Base-by-base conservation (phyloP, 2,888 invertebrate genomes). In the Octonoba sinensis region DNA sequence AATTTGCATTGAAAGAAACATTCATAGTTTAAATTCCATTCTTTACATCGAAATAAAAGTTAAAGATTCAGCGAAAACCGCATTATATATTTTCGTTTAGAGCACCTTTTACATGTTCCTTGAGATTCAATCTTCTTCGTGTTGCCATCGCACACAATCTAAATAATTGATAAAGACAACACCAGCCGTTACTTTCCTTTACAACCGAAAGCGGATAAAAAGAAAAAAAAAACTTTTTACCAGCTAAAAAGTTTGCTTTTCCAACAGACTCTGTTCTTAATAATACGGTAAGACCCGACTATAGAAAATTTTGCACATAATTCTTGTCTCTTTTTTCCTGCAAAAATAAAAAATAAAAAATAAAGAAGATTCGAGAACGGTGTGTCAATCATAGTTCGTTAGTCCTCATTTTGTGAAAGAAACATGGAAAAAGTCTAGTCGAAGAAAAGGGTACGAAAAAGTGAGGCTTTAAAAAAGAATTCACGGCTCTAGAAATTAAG, bases 141-240 rank as follows among this genome's bases (percentile, higher is more conserved):
- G 20, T 44, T 51, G 57, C 47, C 57, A 22, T 22, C 44, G 56
- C 44, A 73, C 73, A 57, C 67, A 81, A 81, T 81, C 73, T 81
- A 74, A 81, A 81, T 81, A 81, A 81, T 81, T 81, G 79, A 74
- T 81, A 81, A 81, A 81, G 62, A 81, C 79, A 81, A 81, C 79
- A 81, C 56, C 36, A 46, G 47, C 60, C 54, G 56, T 64, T 65
- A 70, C 75, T 60, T 73, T 54, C 71, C 49, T 22, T 57, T 56
- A 57, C 36, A 36, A 69, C 46, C 57, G 27, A 57, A 65, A 56
- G 44, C 44, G 54, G 24, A 46, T 57, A 20, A 22, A 70, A 70
- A 57, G 59, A 54, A 47, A 60, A 67, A n/a, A 49, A 66, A n/a
- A 44, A 74, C 36, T 36, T 36, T 36, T 36, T 44, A 46, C 24